These are phyloP conservation scores for Caenorhabditis sp. DNA, from an alignment of 2,888 invertebrate species.

Conservation along the genomic window DNA sequence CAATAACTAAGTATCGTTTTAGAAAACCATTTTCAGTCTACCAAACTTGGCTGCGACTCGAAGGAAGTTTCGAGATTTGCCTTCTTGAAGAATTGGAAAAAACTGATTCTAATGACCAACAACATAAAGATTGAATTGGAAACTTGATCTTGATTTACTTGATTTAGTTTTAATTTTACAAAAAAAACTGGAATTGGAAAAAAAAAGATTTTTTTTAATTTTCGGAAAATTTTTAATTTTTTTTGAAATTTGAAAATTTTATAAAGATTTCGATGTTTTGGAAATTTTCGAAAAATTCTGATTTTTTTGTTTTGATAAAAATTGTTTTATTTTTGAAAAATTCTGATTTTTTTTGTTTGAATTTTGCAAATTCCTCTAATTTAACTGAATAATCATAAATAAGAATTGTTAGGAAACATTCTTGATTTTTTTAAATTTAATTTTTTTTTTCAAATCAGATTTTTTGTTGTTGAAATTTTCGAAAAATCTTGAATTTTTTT, in stretches of 20 bases:
- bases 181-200: conserved; percentile 2
- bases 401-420: no score
- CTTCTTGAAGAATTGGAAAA: no score
- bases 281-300: neutral
- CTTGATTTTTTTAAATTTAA: neutral
- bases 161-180: no score
- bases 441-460: neutral
- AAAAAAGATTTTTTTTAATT: neutral
- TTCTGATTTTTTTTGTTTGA: no score
- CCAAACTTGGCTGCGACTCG: neutral
- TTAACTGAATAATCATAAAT: no score
- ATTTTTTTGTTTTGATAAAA: neutral
- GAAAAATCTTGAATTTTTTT: neutral
- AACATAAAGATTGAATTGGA: no score
- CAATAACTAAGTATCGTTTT: no score
- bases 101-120: neutral
- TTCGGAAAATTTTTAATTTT: neutral
- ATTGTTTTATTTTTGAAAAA: no score
- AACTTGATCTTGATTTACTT: no score
- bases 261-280: neutral
- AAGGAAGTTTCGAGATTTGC: neutral
- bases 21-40: no score
- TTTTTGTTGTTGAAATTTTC: no score
- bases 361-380: neutral
- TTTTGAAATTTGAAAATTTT: neutral